Base-by-base conservation (phyloP, 2,797 vertebrate genomes). In the Galagoides demidoff region DNA sequence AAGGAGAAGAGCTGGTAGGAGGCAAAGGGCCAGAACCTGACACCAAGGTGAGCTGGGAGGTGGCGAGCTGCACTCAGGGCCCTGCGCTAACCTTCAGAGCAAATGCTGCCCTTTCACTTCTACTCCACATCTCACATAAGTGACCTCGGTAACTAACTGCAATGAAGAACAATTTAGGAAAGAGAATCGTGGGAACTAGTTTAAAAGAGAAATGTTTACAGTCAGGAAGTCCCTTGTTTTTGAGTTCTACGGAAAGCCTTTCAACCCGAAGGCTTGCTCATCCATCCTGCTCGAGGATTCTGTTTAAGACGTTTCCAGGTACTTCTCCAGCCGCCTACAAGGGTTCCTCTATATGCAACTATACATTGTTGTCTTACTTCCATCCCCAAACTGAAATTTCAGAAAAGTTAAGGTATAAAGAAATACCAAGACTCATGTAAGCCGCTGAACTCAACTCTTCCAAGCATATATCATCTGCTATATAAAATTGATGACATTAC, bases 401-500 rank as follows among this genome's bases (percentile, higher is more conserved):
- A 77, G 27, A 94, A 92, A 45, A 25, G 37, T 45, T 55, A 45
- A 45, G 31, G 7, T 81, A 17, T 64, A 37, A 39, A 85, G 85
- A 79, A 68, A 3, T 68, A 77, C 19, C 49, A 66, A 81, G 64
- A 70, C 31, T 52, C 59, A 31, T 83, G 63, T 85, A 89, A 87
- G 22, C 31, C 59, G 37, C 64, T 64, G 34, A 96, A 39, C 13
- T 49, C 45, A 55, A 85, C 68, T 76, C 82, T 93, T 94, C 92
- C 78, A 82, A 89, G 76, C 74, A 45, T 78, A 9, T 76, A 89
- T 95, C 52, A 76, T 90, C 52, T 93, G 57, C 23, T 63, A 23
- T 55, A 66, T 86, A 81, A 87, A 90, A n/a, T 63, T 86, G 70
- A 86, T 82, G 74, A 93, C 43, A 89, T 89, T 64, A 95, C 77